Conservation (phyloP, 2,888 invertebrate genomes). For the Monopis laevigella region DNA sequence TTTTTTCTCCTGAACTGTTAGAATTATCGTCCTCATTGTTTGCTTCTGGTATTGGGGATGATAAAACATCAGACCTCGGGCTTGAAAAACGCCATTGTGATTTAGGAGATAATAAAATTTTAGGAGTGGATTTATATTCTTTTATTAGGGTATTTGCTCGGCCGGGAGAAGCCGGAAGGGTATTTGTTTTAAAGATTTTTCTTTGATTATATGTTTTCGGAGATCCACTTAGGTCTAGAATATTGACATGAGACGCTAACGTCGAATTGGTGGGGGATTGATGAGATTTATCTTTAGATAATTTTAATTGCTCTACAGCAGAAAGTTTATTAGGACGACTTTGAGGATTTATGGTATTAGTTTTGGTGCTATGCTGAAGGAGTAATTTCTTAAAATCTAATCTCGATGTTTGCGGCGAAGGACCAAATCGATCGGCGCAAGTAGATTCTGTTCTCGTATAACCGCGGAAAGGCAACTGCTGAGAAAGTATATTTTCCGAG, state of each 20-base stretch:
- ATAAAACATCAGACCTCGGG: conserved; percentile 83
- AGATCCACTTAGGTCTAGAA: conserved; percentile 75
- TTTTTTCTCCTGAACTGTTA: conserved; percentile 67
- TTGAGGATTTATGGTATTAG: conserved; percentile 60
- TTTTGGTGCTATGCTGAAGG: conserved; percentile 78
- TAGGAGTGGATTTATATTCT: conserved; percentile 63
- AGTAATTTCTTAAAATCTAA: conserved; percentile 85
- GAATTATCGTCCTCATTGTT: conserved; percentile 80
- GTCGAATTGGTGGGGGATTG: conserved; percentile 32
- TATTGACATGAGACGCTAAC: conserved; percentile 63
- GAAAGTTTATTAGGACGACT: conserved; percentile 71
- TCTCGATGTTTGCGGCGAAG: conserved; percentile 77
- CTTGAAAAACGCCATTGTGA: conserved; percentile 79
- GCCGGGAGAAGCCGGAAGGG: conserved; percentile 62
- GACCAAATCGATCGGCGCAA: conserved; percentile 72
- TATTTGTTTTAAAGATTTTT: conserved; percentile 62
- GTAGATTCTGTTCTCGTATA: conserved; percentile 44
- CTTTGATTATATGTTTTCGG: conserved; percentile 75
- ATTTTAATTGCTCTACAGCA: conserved; percentile 81
- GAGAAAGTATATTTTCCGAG: too few relatives aligned
- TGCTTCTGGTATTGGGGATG: conserved; percentile 87
- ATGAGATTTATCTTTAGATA: conserved; percentile 67
- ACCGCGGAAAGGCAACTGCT: conserved; percentile 32
- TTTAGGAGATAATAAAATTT: conserved; percentile 75
- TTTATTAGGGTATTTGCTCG: conserved; percentile 58